Conservation (phyloP, 1,140 invertebrate genomes). For the Triops cancriformis region DNA sequence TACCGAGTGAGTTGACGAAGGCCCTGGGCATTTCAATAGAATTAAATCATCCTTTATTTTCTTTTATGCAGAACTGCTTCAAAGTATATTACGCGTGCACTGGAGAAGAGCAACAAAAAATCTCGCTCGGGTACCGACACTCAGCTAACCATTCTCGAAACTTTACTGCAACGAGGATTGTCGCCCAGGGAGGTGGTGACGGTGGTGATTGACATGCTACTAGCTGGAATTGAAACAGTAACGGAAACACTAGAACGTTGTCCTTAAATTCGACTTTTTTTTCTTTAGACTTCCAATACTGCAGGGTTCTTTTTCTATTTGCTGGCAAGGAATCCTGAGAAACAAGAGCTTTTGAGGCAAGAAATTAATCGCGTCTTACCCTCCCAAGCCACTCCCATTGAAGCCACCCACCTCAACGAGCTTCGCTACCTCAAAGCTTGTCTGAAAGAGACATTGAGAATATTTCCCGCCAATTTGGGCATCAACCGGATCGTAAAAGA, state of each 20-base stretch:
- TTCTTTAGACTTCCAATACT: conserved; percentile 45
- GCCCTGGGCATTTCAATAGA: not conserved
- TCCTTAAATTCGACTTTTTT: too few relatives aligned
- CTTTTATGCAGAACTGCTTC: conserved; percentile 56
- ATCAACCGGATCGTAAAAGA: conserved; percentile 33
- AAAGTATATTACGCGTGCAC: conserved; percentile 68
- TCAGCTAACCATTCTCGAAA: conserved; percentile 66
- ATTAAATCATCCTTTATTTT: not conserved
- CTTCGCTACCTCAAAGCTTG: conserved; percentile 52
- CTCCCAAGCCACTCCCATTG: conserved; percentile 37
- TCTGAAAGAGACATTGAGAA: conserved; percentile 51
- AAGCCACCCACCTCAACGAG: conserved; percentile 28
- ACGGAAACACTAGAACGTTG: conserved; percentile 31
- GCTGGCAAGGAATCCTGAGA: conserved; percentile 50
- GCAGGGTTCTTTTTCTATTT: conserved; percentile 53
- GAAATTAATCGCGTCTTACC: conserved; percentile 33
- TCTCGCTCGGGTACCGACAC: conserved; percentile 30
- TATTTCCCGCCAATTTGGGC: conserved; percentile 45
- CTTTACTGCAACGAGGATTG: conserved; percentile 62
- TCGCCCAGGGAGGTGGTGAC: conserved; percentile 66
- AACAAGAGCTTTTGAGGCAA: conserved; percentile 34
- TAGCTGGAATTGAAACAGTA: conserved; percentile 83
- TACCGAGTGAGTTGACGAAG: conserved; percentile 28
- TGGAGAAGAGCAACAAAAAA: conserved; percentile 47
- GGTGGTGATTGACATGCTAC: conserved; percentile 67